These are phyloP conservation scores for Drosophila birchii DNA, from an alignment of 2,888 invertebrate genomes.

Conservation along the genomic window DNA sequence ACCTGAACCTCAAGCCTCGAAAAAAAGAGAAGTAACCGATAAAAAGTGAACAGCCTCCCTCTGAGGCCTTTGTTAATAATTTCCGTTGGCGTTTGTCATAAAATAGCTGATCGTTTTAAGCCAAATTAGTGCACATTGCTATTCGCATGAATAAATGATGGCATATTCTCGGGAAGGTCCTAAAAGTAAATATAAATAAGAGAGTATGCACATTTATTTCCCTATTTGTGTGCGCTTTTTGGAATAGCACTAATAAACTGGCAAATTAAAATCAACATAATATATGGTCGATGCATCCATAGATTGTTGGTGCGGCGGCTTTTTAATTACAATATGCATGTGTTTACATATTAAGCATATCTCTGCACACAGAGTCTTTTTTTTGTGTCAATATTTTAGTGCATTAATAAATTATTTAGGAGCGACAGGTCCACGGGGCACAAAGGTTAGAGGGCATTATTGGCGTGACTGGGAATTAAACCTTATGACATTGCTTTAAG, in stretches of 20 bases:
- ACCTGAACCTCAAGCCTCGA: slow-evolving; percentile 56
- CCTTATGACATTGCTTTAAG: slow-evolving; percentile 55
- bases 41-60: slow-evolving; percentile 5
- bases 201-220: slow-evolving; percentile 4
- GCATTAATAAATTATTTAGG: slow-evolving; percentile 65
- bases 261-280: slow-evolving; percentile 63
- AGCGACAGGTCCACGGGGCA: slow-evolving; percentile 24
- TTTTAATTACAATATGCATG: slow-evolving; percentile 48
- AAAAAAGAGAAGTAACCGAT: background rate
- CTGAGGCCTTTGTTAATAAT: slow-evolving; percentile 54
- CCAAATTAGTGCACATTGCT: slow-evolving; percentile 65
- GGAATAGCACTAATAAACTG: slow-evolving; percentile 58
- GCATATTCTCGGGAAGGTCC: slow-evolving; percentile 18
- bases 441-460: slow-evolving; percentile 26
- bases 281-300: slow-evolving; percentile 34
- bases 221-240: slow-evolving; percentile 21
- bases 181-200: slow-evolving; percentile 16
- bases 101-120: slow-evolving; percentile 66
- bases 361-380: slow-evolving; percentile 7
- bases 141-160: slow-evolving; percentile 61
- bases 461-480: slow-evolving; percentile 45
- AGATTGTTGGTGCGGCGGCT: slow-evolving; percentile 21
- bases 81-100: slow-evolving; percentile 54
- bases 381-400: slow-evolving; percentile 38
- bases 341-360: slow-evolving; percentile 22